Base-by-base conservation (phyloP, 2,888 invertebrate species). In the Falcaria lacertinaria region DNA sequence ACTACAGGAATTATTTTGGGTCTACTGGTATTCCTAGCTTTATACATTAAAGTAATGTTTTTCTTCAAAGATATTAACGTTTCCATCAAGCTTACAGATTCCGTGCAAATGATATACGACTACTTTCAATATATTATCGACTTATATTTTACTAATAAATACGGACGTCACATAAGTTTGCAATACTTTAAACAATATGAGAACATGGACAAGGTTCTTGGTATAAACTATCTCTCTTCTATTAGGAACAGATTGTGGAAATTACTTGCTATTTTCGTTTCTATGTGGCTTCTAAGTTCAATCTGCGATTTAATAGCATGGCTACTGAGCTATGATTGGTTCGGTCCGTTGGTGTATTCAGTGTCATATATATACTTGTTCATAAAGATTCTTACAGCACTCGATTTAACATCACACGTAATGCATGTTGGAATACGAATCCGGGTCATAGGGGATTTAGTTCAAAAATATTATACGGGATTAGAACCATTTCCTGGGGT, bases 351-450 rank as follows among this genome's bases (percentile, higher is more conserved):
- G 0, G 33, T 63, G 0, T 80, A 70, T 50, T 57, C 69, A 0
- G 15, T 71, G 6, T 43, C 70, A 4, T 83, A 82, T 46, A 16
- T 80, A 1, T 83, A 69, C 56, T 48, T 81, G 15, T 59, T 76
- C n/a, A 69, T 82, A 28, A 86, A 84, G 68, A 79, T 83, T 15
- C 46, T 82, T 0, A 79, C 77, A 1, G 75, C 64, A 3, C 44
- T 85, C 15, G 79, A 84, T 52, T 56, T 85, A 15, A 74, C 75
- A 22, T 65, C 72, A 16, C 78, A 86, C 45, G 64, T 78, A 4
- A 66, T 72, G 54, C 73, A 81, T 1, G 61, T 80, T 7, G 74
- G 78, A 48, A 62, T 55, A 35, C 64, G 85, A 37, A 44, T 86
- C n/a, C 59, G 52, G 41, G 57, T 64, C 13, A 62, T 85, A 2